Percentiles rank a stretch among this genome's conserved stretches.
Evolutionary conservation across 2,113 vertebrate genomes (phyloP).

Genomic region (Dipodomys ordii): DNA sequence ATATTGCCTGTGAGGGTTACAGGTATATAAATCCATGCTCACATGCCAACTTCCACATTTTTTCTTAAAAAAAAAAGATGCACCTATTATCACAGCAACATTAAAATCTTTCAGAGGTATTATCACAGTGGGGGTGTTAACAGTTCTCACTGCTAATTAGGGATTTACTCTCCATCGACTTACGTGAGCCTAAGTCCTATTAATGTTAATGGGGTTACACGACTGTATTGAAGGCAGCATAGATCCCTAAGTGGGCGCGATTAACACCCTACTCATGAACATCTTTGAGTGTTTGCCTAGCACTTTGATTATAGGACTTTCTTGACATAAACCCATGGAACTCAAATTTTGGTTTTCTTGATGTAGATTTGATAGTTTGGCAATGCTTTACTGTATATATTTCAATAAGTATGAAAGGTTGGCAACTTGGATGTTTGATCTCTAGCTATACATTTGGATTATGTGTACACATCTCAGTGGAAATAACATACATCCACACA

Average conservation of each 20-base stretch:
- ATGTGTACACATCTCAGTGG: too few relatives aligned
- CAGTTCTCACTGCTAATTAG: constrained; percentile 82
- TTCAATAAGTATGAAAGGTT: constrained; percentile 21
- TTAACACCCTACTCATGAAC: constrained; percentile 83
- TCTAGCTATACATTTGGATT: not conserved
- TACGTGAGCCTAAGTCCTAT: constrained; percentile 76
- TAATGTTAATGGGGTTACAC: constrained; percentile 84
- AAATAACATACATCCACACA: constrained; percentile 7
- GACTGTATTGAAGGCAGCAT: constrained; percentile 79
- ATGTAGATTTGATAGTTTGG: constrained; percentile 53
- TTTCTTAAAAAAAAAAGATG: constrained; percentile 68
- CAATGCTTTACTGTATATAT: not conserved
- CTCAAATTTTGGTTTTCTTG: constrained; percentile 35
- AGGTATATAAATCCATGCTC: constrained; percentile 71
- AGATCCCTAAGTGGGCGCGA: constrained; percentile 83
- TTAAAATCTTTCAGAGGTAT: constrained; percentile 81
- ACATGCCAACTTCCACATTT: constrained; percentile 64
- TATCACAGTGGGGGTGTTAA: constrained; percentile 87
- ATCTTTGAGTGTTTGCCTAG: constrained; percentile 79
- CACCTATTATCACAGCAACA: constrained; percentile 82
- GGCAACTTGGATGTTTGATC: not conserved
- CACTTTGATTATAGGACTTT: constrained; percentile 82
- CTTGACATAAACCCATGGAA: constrained; percentile 75
- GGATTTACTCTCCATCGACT: constrained; percentile 82
- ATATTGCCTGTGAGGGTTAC: constrained; percentile 62